phyloP scores from a whole-genome alignment of 2,888 invertebrate species.

The Netelia virgata region DNA sequence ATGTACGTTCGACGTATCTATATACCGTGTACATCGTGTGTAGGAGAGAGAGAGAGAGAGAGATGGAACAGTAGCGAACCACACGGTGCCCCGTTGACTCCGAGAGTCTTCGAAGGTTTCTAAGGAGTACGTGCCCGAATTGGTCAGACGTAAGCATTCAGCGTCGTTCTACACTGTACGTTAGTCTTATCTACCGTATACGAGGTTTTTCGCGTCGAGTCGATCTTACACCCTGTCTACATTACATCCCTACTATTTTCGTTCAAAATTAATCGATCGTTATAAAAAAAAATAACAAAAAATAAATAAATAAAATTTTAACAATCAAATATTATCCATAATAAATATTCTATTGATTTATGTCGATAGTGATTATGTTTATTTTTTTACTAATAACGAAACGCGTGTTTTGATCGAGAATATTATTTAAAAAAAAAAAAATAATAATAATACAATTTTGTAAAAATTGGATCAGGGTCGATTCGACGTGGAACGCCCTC shows the following conservation, averaged over 20 bases:
- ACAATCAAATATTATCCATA: background rate
- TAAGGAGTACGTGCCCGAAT: conserved; percentile 51
- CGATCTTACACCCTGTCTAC: background rate
- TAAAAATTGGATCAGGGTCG: background rate
- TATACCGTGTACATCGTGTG: background rate
- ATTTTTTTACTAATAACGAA: too few relatives aligned
- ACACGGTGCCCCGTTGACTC: background rate
- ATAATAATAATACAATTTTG: background rate
- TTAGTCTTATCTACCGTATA: conserved; percentile 10
- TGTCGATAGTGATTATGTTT: too few relatives aligned
- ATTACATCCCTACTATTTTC: background rate
- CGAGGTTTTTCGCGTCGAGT: background rate
- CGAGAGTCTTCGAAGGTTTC: background rate
- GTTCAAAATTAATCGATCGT: background rate
- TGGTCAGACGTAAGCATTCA: conserved; percentile 54
- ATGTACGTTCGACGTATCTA: conserved; percentile 45
- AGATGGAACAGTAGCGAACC: conserved; percentile 37
- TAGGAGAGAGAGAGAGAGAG: conserved; percentile 5
- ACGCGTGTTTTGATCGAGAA: background rate
- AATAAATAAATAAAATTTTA: background rate
- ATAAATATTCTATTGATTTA: background rate
- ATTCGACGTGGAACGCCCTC: background rate
- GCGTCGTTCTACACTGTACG: conserved; percentile 7
- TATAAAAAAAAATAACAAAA: background rate
- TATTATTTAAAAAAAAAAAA: background rate